A percentile compares a stretch with the other conserved stretches of the same genome.
Conservation (phyloP, 2,113 vertebrate species). For the Lontra canadensis region DNA sequence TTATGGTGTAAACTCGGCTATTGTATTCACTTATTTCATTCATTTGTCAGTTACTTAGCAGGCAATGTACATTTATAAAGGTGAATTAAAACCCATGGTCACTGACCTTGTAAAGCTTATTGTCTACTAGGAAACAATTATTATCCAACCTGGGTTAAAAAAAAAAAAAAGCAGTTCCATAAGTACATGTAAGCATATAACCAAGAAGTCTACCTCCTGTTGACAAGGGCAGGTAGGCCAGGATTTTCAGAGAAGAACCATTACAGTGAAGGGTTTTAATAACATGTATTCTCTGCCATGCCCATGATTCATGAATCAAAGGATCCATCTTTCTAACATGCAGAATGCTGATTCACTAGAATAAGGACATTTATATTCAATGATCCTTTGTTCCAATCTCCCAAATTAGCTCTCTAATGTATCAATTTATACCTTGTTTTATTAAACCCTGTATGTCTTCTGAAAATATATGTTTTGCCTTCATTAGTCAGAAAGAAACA, state of each 20-base stretch:
- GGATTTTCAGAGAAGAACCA: background rate
- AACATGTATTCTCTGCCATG: background rate
- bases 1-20: background rate
- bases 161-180: background rate
- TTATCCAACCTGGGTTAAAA: background rate
- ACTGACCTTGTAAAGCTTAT: slow-evolving; percentile 28
- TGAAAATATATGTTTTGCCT: background rate
- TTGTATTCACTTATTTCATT: background rate
- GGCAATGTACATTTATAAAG: background rate
- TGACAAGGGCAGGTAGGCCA: background rate
- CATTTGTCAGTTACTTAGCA: background rate
- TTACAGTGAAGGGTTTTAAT: background rate
- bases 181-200: background rate
- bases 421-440: background rate
- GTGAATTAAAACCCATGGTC: background rate
- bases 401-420: background rate
- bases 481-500: background rate
- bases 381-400: slow-evolving; percentile 7
- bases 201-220: background rate
- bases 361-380: slow-evolving; percentile 15
- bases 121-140: background rate
- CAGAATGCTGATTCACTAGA: slow-evolving; percentile 1
- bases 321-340: background rate
- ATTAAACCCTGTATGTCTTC: background rate
- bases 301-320: background rate